Conservation (phyloP, 2,113 vertebrate species). For the Acanthisitta chloris region DNA sequence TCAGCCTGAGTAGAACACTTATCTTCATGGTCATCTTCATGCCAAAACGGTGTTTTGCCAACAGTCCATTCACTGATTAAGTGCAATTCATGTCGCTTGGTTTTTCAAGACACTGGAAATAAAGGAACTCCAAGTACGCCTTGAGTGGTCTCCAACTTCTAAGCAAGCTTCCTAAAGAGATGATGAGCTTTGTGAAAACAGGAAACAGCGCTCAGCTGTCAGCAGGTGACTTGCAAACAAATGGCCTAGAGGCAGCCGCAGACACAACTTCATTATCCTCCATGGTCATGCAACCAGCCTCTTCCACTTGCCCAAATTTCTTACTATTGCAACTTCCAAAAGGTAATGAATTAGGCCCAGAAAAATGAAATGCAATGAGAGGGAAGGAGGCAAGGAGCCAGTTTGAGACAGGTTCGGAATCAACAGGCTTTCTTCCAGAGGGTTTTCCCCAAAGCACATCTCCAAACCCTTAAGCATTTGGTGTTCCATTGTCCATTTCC, state of each 20-base stretch:
- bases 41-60: neutral
- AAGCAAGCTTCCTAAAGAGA: neutral
- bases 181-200: neutral
- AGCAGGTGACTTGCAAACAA: neutral
- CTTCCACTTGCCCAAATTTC: neutral
- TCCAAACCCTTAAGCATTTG: neutral
- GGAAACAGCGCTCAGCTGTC: neutral
- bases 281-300: neutral
- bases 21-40: neutral
- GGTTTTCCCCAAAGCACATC: neutral
- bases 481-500: neutral
- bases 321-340: neutral
- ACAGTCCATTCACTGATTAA: fast-evolving
- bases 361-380: neutral
- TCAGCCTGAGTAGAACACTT: neutral
- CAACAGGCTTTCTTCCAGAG: neutral
- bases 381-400: neutral
- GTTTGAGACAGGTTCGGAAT: neutral
- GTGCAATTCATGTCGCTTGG: neutral
- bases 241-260: neutral
- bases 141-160: neutral
- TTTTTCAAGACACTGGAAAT: neutral
- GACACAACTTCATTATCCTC: neutral
- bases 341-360: neutral
- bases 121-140: neutral